phyloP scores from a whole-genome alignment of 2,797 vertebrate genomes.

The Australoheros facetus region DNA sequence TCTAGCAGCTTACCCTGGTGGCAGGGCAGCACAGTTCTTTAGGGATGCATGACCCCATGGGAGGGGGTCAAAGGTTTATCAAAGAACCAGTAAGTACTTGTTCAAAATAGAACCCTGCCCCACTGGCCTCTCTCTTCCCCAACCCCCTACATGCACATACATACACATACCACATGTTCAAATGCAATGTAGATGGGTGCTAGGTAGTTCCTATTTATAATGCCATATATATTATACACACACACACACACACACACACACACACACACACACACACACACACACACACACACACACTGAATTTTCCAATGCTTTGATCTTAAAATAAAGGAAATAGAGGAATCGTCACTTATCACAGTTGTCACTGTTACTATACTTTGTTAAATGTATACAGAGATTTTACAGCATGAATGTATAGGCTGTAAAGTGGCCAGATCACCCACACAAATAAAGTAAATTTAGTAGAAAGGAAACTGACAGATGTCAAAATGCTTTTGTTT shows the following conservation, averaged over 20 bases:
- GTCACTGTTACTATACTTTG: no score
- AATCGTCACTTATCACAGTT: no score
- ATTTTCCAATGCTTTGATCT: no score
- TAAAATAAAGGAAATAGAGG: no score
- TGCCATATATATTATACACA: neutral
- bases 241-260: no score
- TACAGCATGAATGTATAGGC: no score
- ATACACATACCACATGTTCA: neutral
- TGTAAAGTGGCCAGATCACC: neutral
- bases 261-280: no score
- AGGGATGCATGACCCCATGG: constrained; percentile 60
- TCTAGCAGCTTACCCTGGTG: constrained; percentile 44
- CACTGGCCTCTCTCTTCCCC: constrained; percentile 36
- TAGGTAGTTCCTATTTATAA: neutral
- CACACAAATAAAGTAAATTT: neutral
- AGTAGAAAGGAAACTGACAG: rapidly evolving
- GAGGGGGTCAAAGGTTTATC: constrained; percentile 73
- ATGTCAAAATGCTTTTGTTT: neutral
- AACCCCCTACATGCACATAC: constrained; percentile 42
- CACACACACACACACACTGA: no score
- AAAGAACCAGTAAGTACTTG: constrained; percentile 68
- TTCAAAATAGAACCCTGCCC: constrained; percentile 75
- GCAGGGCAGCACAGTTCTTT: constrained; percentile 65
- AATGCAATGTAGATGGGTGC: neutral
- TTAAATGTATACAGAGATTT: no score